A percentile compares a stretch with the other conserved stretches of the same genome.
Evolutionary conservation across 2,113 vertebrate genomes (phyloP).

Genomic region (Malurus alboscapulatus): DNA sequence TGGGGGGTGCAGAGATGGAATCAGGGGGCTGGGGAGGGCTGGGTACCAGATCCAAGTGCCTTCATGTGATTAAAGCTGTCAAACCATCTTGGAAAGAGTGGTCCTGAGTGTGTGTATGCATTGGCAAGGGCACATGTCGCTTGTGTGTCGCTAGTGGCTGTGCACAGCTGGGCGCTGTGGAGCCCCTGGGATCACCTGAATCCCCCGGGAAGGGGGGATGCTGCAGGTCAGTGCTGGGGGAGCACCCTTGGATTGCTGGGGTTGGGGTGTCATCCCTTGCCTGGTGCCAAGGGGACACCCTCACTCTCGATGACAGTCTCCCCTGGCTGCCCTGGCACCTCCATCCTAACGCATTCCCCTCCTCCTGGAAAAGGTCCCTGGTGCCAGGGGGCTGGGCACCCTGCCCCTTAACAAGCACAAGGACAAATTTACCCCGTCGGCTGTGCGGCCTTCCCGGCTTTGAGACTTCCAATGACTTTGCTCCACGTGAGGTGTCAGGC

Average conservation of each 20-base stretch:
- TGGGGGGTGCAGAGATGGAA: neutral
- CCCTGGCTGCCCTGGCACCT: neutral
- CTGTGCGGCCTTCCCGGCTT: neutral
- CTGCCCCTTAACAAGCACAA: neutral
- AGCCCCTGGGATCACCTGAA: accelerated
- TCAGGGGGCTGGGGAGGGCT: neutral
- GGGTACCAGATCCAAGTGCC: slow-evolving; percentile 72
- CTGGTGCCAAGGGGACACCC: neutral
- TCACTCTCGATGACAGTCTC: accelerated
- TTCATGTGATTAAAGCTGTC: slow-evolving; percentile 64
- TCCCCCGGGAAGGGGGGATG: neutral
- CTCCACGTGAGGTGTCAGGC: neutral
- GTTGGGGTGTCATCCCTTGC: neutral
- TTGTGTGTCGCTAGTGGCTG: accelerated
- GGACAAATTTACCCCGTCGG: accelerated
- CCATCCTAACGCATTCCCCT: neutral
- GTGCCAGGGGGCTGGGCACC: accelerated
- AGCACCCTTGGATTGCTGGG: neutral
- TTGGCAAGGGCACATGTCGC: accelerated
- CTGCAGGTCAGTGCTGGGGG: neutral
- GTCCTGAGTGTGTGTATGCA: neutral
- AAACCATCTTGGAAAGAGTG: slow-evolving; percentile 37
- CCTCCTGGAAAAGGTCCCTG: neutral
- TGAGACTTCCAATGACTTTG: neutral
- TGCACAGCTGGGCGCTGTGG: accelerated